Evolutionary conservation across 2,113 vertebrate genomes (phyloP).

Genomic region (Crocuta crocuta): DNA sequence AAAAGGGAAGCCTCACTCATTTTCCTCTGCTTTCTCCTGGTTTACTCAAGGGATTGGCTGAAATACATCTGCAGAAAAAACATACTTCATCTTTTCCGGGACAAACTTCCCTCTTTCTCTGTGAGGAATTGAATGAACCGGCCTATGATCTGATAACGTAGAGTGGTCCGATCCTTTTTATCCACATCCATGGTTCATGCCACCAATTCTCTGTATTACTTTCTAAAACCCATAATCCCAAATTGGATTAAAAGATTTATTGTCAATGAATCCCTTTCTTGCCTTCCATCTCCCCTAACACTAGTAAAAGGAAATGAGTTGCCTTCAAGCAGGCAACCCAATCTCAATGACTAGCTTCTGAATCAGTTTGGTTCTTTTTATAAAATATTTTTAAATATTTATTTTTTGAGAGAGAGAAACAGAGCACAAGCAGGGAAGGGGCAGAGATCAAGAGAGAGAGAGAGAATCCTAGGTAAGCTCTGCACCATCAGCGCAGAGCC

Average conservation of each 20-base stretch:
- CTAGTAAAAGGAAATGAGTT: neutral
- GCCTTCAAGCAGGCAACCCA: neutral
- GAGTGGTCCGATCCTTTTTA: neutral
- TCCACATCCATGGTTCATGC: neutral
- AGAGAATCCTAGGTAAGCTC: too few species aligned
- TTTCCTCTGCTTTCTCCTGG: neutral
- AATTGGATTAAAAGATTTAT: slow-evolving; percentile 49
- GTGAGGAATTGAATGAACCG: neutral
- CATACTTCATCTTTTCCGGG: neutral
- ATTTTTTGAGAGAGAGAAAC: too few species aligned
- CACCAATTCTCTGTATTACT: neutral
- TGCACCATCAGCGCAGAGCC: too few species aligned
- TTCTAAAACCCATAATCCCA: slow-evolving; percentile 32
- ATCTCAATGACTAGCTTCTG: neutral
- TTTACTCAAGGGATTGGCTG: neutral
- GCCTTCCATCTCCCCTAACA: neutral
- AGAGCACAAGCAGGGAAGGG: too few species aligned
- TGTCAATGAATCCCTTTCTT: neutral
- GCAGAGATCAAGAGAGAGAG: too few species aligned
- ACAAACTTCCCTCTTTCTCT: neutral
- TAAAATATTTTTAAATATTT: too few species aligned
- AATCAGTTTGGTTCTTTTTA: neutral
- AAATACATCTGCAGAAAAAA: neutral
- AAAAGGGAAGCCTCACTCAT: neutral
- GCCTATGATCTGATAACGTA: neutral